Evolutionary conservation across 2,113 vertebrate genomes (phyloP).

Genomic region (Grus americana): DNA sequence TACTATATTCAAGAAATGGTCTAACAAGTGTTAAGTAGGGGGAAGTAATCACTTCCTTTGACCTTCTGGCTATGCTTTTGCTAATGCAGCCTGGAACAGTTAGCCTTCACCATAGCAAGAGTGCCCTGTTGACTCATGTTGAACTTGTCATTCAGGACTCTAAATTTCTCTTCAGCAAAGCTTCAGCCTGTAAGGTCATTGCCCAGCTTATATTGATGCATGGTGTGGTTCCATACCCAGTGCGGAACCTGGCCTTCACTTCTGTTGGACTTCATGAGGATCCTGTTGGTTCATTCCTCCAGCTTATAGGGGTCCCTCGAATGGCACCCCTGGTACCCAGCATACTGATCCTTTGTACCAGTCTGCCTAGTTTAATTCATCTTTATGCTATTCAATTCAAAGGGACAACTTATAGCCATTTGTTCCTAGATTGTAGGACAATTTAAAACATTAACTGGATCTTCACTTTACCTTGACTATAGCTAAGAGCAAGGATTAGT

Average conservation of each 20-base stretch:
- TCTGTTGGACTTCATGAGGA: neutral
- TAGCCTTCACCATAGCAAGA: neutral
- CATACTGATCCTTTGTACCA: neutral
- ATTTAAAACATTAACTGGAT: neutral
- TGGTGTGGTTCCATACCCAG: neutral
- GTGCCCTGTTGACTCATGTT: neutral
- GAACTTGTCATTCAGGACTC: neutral
- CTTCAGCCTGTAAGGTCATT: neutral
- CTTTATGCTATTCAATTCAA: neutral
- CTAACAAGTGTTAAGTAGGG: neutral
- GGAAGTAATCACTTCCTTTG: neutral
- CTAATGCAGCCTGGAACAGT: neutral
- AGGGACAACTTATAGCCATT: neutral
- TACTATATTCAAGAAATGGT: neutral
- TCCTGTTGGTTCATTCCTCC: neutral
- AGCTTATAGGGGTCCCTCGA: neutral
- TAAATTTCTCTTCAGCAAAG: neutral
- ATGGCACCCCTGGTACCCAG: neutral
- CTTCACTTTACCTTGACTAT: neutral
- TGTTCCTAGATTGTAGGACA: neutral
- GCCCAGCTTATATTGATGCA: neutral
- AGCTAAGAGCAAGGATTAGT: neutral
- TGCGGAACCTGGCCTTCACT: neutral
- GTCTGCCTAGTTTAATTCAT: neutral
- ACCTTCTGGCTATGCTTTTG: neutral